Evolutionary conservation across 2,113 vertebrate species (phyloP).

Genomic region (Girardinichthys multiradiatus): DNA sequence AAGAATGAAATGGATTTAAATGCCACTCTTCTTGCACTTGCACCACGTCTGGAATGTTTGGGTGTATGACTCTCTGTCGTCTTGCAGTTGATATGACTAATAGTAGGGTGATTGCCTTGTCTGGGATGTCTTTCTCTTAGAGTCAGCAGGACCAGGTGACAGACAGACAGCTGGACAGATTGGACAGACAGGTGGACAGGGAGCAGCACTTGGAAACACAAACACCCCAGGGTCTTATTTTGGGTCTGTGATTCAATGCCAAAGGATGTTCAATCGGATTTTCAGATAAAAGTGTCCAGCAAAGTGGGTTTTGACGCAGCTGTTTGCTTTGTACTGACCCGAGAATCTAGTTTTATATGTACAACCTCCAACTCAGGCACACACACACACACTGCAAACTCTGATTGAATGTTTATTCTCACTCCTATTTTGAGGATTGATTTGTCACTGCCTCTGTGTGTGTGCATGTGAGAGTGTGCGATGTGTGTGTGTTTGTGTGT

Average conservation of each 20-base stretch:
- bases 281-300: constrained; percentile 68
- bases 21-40: not conserved
- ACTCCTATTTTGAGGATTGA: no score
- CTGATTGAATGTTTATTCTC: not conserved
- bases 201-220: constrained; percentile 67
- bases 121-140: constrained; percentile 56
- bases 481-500: constrained; percentile 22
- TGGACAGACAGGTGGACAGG: constrained; percentile 37
- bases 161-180: constrained; percentile 31
- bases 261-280: constrained; percentile 54
- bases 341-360: constrained; percentile 7
- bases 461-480: not conserved
- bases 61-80: constrained; percentile 21
- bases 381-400: constrained; percentile 6
- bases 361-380: constrained; percentile 13
- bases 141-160: constrained; percentile 60
- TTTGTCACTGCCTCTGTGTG: no score
- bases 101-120: constrained; percentile 34
- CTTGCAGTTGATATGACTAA: constrained; percentile 30
- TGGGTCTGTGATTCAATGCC: constrained; percentile 68
- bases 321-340: constrained; percentile 56
- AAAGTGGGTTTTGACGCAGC: constrained; percentile 62
- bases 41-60: not conserved
- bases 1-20: constrained; percentile 5
- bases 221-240: constrained; percentile 73